phyloP scores from a whole-genome alignment of 1,140 invertebrate genomes.

The Conus ventricosus region DNA sequence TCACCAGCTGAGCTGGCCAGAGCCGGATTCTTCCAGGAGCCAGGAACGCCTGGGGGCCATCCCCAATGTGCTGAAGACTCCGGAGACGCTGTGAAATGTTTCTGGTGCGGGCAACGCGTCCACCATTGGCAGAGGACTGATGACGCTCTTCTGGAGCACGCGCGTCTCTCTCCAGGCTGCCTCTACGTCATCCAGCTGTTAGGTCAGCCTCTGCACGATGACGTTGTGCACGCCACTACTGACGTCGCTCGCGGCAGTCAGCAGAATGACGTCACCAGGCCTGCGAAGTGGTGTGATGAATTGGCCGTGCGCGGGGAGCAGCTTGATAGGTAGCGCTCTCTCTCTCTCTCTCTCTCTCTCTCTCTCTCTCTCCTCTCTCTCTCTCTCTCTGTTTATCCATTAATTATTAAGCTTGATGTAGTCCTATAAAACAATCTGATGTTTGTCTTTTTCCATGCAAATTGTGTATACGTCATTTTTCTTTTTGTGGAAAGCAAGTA shows the following conservation, averaged over 20 bases:
- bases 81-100: conserved; percentile 85
- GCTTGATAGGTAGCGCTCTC: neutral
- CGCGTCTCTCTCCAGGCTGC: conserved; percentile 79
- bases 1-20: conserved; percentile 14
- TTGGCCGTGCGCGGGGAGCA: neutral
- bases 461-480: no score
- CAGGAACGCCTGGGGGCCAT: no score
- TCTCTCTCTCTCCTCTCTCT: neutral
- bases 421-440: no score
- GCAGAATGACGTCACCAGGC: neutral
- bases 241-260: neutral
- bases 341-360: neutral
- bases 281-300: neutral
- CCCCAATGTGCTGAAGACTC: neutral
- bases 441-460: no score
- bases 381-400: neutral
- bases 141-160: conserved; percentile 85
- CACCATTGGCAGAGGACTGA: conserved; percentile 84
- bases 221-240: conserved; percentile 3
- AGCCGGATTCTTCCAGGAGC: conserved; percentile 24
- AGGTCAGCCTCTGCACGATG: conserved; percentile 83
- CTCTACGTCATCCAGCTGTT: conserved; percentile 84
- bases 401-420: no score
- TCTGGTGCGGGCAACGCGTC: conserved; percentile 85
- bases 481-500: no score